Evolutionary conservation across 1,140 invertebrate genomes (phyloP).

Genomic region (Lordiphosa clarofinis): DNA sequence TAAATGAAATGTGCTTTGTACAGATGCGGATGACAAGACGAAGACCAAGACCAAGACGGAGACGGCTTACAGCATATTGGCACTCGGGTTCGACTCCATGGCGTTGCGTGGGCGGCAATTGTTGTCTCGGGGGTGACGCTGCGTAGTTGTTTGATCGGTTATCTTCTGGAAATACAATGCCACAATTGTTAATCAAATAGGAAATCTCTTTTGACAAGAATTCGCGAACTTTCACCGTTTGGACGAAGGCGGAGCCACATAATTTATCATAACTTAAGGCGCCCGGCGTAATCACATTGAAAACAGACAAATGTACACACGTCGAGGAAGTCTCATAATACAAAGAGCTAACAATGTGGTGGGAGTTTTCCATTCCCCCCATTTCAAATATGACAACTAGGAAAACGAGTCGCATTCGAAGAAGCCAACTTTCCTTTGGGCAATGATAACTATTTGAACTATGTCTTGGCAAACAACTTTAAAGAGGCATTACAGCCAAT

Average conservation of each 20-base stretch:
- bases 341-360: constrained; percentile 28
- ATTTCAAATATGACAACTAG: constrained; percentile 56
- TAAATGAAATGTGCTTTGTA: constrained; percentile 49
- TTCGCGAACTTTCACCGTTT: constrained; percentile 60
- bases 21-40: constrained; percentile 38
- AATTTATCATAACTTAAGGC: constrained; percentile 66
- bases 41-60: constrained; percentile 24
- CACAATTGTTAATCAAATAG: constrained; percentile 56
- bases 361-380: constrained; percentile 46
- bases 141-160: constrained; percentile 14
- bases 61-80: constrained; percentile 65
- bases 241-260: constrained; percentile 30
- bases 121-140: constrained; percentile 1
- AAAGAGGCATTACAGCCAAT: constrained; percentile 23
- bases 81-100: constrained; percentile 43
- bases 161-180: constrained; percentile 37
- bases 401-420: constrained; percentile 35
- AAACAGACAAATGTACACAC: constrained; percentile 21
- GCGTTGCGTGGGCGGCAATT: constrained; percentile 9
- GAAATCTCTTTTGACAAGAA: constrained; percentile 61
- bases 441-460: constrained; percentile 13
- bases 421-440: constrained; percentile 27
- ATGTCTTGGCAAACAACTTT: constrained; percentile 8
- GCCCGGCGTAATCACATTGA: constrained; percentile 29
- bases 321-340: constrained; percentile 33